Conservation (phyloP, 2,797 vertebrate species). For the Luscinia luscinia region DNA sequence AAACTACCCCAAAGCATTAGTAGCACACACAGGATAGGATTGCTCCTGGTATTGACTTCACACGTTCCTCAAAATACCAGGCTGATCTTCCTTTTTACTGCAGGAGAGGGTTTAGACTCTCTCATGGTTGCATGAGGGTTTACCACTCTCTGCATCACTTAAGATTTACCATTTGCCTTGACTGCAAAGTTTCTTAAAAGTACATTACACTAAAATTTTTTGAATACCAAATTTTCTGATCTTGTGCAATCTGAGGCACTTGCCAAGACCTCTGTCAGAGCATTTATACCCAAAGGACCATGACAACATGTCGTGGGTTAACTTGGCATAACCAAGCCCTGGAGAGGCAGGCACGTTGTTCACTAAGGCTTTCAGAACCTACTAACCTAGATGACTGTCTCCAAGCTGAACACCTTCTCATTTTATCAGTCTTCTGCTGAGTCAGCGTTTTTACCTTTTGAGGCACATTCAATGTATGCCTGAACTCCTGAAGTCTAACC, state of each 20-base stretch:
- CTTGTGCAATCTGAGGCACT: background rate
- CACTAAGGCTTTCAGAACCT: background rate
- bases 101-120: background rate
- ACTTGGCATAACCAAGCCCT: background rate
- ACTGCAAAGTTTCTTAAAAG: background rate
- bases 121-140: background rate
- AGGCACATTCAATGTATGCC: background rate
- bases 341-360: background rate
- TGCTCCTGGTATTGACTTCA: background rate
- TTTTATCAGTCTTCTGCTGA: background rate
- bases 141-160: background rate
- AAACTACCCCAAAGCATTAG: background rate
- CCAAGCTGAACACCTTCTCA: background rate
- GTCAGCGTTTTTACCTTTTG: background rate
- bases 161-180: background rate
- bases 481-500: background rate
- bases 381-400: background rate
- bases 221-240: background rate
- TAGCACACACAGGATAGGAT: background rate
- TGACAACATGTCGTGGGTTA: background rate
- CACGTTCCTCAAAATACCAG: background rate
- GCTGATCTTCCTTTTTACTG: background rate
- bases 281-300: background rate
- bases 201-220: background rate
- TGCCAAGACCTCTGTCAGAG: background rate